Evolutionary conservation across 92 coral and sea anemone species (phyloP), one percentile per base, ranked within the genome.

Genomic region (Phymanthus crucifer): DNA sequence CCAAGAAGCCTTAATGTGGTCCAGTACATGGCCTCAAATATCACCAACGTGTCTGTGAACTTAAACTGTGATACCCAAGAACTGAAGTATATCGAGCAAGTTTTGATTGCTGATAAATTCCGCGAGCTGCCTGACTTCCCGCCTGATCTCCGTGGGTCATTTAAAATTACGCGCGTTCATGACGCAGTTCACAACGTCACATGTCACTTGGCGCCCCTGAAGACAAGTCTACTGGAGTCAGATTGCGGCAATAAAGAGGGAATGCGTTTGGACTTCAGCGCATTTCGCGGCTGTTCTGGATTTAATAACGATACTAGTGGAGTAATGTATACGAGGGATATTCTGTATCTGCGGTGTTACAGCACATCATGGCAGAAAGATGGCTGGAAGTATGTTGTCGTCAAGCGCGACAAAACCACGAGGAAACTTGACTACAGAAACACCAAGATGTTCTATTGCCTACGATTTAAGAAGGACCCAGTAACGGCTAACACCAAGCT

Each of bases 301-400:
- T 70, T 70, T 26, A 70, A 70, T 70, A 35, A 17, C 13, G 74
- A 35, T 6, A 17, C 45, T 70, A 40, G 18, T 34, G 74, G 74
- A 1, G 12, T 19, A n/a, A 19, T 14, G 50, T 19, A 40, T 35
- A 35, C 34, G 8, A 19, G 74, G 27, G 24, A 70, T 40, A n/a
- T 18, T 6, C 27, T 70, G 6, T 70, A 70, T 31, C 31, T 70
- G 2, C 74, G 74, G 13, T 70, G 74, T 17, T 83, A 83, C 37
- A 83, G 86, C 32, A 38, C 56, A 2, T 80, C 77, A 16, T 83
- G 86, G 86, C 8, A 37, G 27, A 40, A 47, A 11, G 40, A 75
- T 23, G 82, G 82, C 1, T 67, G 61, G 32, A 83, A 65, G 4
- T 83, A 64, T 50, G 56, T 83, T n/a, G n/a, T 83, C 37, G 74